Base-by-base conservation (phyloP, 2,888 invertebrate genomes). In the Drosophila demipolita region DNA sequence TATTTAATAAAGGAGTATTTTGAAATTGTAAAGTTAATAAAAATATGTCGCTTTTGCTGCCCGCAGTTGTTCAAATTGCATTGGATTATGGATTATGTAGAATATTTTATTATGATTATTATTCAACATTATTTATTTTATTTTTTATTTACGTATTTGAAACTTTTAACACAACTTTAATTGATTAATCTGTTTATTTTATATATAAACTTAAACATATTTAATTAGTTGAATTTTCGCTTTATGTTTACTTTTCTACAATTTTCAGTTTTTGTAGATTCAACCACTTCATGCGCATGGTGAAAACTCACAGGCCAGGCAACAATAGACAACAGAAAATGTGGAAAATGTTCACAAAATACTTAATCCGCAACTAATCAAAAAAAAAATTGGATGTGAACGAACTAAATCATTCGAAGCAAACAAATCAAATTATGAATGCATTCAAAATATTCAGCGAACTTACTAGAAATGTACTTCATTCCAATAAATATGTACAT, bases 371-470 rank as follows among this genome's bases (percentile, higher is more conserved):
- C 38, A 64, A 52, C 62, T 52, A 72, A 66, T 55, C 48, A 64
- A 76, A 71, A 66, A 58, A 63, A 32, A 74, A 29, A 29, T 5
- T 75, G 54, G 35, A 66, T 74, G 66, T 63, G 50, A 66, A 80
- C 69, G 53, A 64, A 49, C 33, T 7, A 20, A 69, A 48, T 29
- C 12, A 40, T 48, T 23, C 45, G 61, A 54, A 53, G 57, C 60
- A 32, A 62, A 60, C 36, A 57, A 62, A 70, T 59, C 62, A 57
- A 64, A 69, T 63, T 54, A 32, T 45, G 50, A 80, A 81, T 70
- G 77, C 73, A 82, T 75, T 82, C 74, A 78, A 74, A 72, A 73
- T 72, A 80, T 84, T 73, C 72, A 76, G 76, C 73, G 71, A 80
- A 81, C 70, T 75, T 64, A 74, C 67, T 68, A 74, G 40, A 78